Evolutionary conservation across 2,888 invertebrate species (phyloP).

Genomic region (Cheilosia variabilis): DNA sequence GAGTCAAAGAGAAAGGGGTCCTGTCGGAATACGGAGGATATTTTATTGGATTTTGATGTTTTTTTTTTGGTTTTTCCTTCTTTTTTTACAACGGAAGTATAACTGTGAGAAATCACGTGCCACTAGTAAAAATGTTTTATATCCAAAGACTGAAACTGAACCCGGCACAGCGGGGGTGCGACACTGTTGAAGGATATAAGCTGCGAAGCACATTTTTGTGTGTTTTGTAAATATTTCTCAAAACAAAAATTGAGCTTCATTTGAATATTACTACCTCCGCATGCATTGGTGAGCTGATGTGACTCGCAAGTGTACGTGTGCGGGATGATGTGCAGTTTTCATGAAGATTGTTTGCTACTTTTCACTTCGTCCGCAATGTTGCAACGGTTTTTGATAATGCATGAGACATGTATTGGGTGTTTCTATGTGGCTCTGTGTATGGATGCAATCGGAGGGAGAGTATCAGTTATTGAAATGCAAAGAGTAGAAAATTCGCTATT

Average conservation of each 20-base stretch:
- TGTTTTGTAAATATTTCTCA: constrained; percentile 31
- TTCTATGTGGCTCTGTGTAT: no score
- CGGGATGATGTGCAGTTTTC: not conserved
- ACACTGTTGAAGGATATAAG: not conserved
- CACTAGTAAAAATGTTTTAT: constrained; percentile 82
- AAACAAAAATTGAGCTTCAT: constrained; percentile 41
- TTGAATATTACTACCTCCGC: constrained; percentile 34
- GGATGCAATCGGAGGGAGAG: no score
- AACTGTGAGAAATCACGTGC: constrained; percentile 81
- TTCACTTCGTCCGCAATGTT: constrained; percentile 6
- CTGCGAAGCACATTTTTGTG: constrained; percentile 17
- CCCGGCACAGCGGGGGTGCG: not conserved
- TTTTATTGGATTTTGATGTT: constrained; percentile 48
- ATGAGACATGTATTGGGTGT: constrained; percentile 6
- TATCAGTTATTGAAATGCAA: no score
- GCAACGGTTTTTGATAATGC: constrained; percentile 15
- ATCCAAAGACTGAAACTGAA: constrained; percentile 37
- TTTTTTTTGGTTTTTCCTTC: constrained; percentile 5
- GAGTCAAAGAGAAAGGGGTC: not conserved
- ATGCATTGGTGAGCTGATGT: not conserved
- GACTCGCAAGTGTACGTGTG: not conserved
- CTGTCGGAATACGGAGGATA: constrained; percentile 15
- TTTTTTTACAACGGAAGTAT: constrained; percentile 77
- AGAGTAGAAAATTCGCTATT: no score
- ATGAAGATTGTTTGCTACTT: constrained; percentile 22